Evolutionary conservation across 2,888 invertebrate species (phyloP).

Genomic region (Acanthacorydalis orientalis): DNA sequence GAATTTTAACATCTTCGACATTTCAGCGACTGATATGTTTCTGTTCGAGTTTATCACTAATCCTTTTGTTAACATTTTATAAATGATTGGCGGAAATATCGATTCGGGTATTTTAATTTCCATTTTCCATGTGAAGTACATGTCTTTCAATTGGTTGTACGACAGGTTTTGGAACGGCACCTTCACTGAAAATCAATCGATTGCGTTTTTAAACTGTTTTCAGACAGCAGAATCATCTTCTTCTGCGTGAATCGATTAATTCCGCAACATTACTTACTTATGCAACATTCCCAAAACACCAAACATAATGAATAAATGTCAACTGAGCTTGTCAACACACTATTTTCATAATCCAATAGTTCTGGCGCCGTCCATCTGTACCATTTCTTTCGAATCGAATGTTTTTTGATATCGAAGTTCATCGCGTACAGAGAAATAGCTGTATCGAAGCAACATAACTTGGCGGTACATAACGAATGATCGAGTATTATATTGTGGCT

Average conservation of each 20-base stretch:
- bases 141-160: not conserved
- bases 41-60: not conserved
- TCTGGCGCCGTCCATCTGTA: not conserved
- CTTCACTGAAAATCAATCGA: not conserved
- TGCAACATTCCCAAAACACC: not conserved
- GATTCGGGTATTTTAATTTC: not conserved
- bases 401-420: not conserved
- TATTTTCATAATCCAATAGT: not conserved
- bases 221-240: not conserved
- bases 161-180: not conserved
- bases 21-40: not conserved
- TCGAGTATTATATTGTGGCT: not conserved
- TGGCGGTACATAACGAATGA: not conserved
- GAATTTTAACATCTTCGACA: not conserved
- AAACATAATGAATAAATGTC: conserved; percentile 1
- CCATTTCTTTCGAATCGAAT: not conserved
- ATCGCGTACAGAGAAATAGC: not conserved
- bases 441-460: not conserved
- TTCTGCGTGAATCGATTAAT: no score
- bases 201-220: not conserved
- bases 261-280: not conserved
- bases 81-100: not conserved
- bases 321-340: not conserved
- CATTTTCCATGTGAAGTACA: not conserved
- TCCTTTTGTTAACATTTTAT: not conserved